phyloP scores from a whole-genome alignment of 2,888 invertebrate species.

The Dione vanillae region DNA sequence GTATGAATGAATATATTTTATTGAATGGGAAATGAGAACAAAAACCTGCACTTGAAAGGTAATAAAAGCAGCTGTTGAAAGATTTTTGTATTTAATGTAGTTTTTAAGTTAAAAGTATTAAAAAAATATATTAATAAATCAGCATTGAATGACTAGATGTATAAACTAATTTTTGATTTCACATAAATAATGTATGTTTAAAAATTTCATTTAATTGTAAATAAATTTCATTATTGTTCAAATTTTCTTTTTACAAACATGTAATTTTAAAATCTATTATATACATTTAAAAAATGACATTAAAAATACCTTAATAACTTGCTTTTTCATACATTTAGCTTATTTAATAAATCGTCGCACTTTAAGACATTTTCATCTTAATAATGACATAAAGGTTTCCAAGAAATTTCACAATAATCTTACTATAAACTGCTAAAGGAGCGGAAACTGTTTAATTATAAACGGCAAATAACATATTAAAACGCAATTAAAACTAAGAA shows the following conservation, averaged over 20 bases:
- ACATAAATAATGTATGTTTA: too few relatives aligned
- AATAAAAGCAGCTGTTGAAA: constrained; percentile 33
- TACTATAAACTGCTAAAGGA: neutral
- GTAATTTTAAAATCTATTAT: too few relatives aligned
- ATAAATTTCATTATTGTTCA: too few relatives aligned
- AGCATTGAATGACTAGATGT: neutral
- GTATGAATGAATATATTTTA: constrained; percentile 33
- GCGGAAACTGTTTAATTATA: neutral
- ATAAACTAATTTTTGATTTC: neutral
- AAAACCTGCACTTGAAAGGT: constrained; percentile 6
- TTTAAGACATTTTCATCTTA: neutral
- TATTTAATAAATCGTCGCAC: neutral
- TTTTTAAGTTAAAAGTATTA: too few relatives aligned
- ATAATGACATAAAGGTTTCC: neutral
- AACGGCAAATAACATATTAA: constrained; percentile 34
- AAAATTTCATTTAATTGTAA: too few relatives aligned
- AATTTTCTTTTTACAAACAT: too few relatives aligned
- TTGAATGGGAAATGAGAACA: constrained; percentile 27
- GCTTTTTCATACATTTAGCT: too few relatives aligned
- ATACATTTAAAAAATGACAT: too few relatives aligned
- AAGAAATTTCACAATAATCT: neutral
- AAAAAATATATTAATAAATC: too few relatives aligned
- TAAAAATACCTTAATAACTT: too few relatives aligned
- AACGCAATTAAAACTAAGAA: constrained; percentile 32
- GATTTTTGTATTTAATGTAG: neutral